Evolutionary conservation across 2,113 vertebrate genomes (phyloP).

Genomic region (Donacobius atricapilla): DNA sequence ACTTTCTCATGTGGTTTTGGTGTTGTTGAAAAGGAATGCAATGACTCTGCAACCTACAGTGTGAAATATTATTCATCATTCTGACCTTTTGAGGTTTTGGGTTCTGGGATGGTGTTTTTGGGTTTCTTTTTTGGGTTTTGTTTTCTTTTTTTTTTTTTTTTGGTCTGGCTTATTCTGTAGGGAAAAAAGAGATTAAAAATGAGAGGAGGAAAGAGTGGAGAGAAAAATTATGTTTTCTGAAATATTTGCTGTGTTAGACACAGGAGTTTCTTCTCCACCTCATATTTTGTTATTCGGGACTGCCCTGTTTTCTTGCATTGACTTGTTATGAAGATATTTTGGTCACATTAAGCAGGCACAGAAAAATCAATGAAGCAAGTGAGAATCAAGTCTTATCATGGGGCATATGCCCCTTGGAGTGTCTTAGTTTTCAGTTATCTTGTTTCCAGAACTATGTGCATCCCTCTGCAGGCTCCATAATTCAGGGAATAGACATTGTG

Average conservation of each 20-base stretch:
- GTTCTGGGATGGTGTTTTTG: not conserved
- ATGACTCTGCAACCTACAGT: not conserved
- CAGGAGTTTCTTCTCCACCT: not conserved
- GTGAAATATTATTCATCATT: not conserved
- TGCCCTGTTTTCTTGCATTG: not conserved
- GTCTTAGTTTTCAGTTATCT: not conserved
- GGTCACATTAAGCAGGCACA: not conserved
- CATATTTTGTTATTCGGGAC: not conserved
- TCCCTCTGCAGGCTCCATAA: not conserved
- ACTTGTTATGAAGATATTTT: not conserved
- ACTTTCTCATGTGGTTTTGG: not conserved
- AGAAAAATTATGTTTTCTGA: not conserved
- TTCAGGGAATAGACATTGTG: not conserved
- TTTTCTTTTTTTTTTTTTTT: not conserved
- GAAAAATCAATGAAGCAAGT: not conserved
- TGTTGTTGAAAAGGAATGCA: conserved; percentile 1
- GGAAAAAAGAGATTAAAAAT: not conserved
- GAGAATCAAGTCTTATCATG: not conserved
- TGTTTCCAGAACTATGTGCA: not conserved
- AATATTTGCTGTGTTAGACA: not conserved
- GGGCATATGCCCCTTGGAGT: not conserved
- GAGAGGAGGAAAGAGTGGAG: not conserved
- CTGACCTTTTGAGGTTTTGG: not conserved
- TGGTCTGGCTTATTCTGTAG: not conserved
- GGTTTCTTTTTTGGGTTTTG: not conserved